Evolutionary conservation across 2,797 vertebrate species (phyloP).

Genomic region (Poeciliopsis gracilis): DNA sequence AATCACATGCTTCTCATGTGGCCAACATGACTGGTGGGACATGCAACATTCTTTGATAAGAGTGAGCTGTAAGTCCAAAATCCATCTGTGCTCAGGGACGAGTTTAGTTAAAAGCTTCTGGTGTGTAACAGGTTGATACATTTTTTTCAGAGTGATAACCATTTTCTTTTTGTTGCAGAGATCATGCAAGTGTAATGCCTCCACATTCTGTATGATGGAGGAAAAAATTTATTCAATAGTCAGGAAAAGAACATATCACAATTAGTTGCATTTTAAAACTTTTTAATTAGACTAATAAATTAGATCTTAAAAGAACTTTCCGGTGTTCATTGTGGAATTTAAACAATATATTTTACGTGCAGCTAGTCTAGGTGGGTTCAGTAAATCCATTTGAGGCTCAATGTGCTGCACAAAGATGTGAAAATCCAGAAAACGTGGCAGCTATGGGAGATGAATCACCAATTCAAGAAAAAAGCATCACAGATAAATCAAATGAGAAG

Average conservation of each 20-base stretch:
- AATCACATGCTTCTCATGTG: constrained; percentile 71
- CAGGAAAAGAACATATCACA: not conserved
- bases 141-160: constrained; percentile 33
- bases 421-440: not conserved
- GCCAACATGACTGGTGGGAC: constrained; percentile 43
- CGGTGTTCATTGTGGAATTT: too few relatives aligned
- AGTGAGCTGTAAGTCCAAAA: constrained; percentile 57
- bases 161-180: not conserved
- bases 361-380: not conserved
- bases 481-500: not conserved
- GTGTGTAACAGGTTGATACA: constrained; percentile 30
- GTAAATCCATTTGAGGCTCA: not conserved
- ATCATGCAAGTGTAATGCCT: not conserved
- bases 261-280: not conserved
- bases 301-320: not conserved
- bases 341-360: too few relatives aligned
- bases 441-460: not conserved
- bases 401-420: not conserved
- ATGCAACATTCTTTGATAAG: constrained; percentile 51
- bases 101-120: constrained; percentile 36
- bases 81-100: constrained; percentile 28
- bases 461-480: not conserved
- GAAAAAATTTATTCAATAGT: not conserved
- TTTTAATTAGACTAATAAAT: not conserved
- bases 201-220: not conserved